Evolutionary conservation across 1,140 invertebrate species (phyloP), one percentile per base, ranked within the genome.

Genomic region (Euglossa dilemma): DNA sequence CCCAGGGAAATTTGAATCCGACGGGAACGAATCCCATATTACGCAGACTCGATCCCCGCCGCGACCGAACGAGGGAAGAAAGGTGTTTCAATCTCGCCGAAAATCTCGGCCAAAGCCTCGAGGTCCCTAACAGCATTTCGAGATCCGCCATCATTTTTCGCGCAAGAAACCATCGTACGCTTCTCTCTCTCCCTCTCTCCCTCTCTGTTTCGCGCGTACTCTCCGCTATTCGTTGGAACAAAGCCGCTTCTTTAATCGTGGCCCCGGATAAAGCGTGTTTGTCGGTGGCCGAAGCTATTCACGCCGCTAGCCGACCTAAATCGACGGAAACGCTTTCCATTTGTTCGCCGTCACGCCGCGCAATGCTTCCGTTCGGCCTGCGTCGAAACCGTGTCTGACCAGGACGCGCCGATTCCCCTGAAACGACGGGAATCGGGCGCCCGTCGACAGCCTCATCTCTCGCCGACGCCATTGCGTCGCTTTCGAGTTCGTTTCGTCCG

Each of bases 171-270:
- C 47, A 20, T 6, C 69, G 36, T n/a, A 28, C 28, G 69, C 20
- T n/a, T 14, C 16, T 50, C 57, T 36, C 23, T 73, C 36, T 36
- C 4, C 4, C 36, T 36, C 36, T 36, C 36, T 36, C 36, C 4
- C 36, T 36, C 36, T 36, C 36, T 36, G 1, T 36, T 4, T 36
- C 36, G 1, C 36, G 1, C 36, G 36, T 2, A 1, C 36, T 14
- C 16, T 50, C 57, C 23, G 64, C 69, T 6, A 45, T 73, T 80
- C 70, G 54, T 25, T 28, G 47, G 79, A 56, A 74, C 70, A 66
- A 67, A 82, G 61, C 16, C 28, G 52, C 52, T 82, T 82, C 80
- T 74, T 57, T 82, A 82, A 82, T 82, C 50, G 80, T 61, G n/a
- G 16, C 43, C 61, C n/a, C 18, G 73, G 45, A 74, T 80, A 80